Evolutionary conservation across 2,888 invertebrate species (phyloP).

Genomic region (Tenthredo distinguenda): DNA sequence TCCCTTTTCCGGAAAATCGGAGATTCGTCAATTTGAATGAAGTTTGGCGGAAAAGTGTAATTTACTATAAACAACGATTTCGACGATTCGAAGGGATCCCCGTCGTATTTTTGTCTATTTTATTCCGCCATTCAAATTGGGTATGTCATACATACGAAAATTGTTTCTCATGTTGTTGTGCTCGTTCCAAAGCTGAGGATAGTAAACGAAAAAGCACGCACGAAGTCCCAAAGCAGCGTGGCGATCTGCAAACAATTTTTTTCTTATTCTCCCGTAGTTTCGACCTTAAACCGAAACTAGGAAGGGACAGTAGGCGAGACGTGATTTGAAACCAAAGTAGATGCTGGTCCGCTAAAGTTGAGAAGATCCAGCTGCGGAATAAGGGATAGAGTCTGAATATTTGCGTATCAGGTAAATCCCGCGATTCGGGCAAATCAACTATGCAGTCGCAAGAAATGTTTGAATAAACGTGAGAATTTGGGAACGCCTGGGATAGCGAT

Average conservation of each 20-base stretch:
- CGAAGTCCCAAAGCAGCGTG: background rate
- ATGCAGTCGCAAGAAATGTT: background rate
- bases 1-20: background rate
- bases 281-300: slow-evolving; percentile 6
- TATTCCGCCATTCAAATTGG: background rate
- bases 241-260: slow-evolving; percentile 12
- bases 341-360: slow-evolving; percentile 6
- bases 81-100: background rate
- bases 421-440: background rate
- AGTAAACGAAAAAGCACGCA: background rate
- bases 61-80: background rate
- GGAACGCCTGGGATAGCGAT: background rate
- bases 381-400: background rate
- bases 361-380: slow-evolving; percentile 1
- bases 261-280: background rate
- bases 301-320: background rate
- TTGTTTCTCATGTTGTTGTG: background rate
- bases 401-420: slow-evolving; percentile 1
- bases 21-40: slow-evolving; percentile 7
- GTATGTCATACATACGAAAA: background rate
- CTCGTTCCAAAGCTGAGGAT: background rate
- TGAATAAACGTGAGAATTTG: background rate
- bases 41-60: background rate
- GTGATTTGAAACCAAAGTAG: slow-evolving; percentile 14
- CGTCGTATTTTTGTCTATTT: background rate